phyloP scores from a whole-genome alignment of 2,797 vertebrate species.

The Babyrousa celebensis region DNA sequence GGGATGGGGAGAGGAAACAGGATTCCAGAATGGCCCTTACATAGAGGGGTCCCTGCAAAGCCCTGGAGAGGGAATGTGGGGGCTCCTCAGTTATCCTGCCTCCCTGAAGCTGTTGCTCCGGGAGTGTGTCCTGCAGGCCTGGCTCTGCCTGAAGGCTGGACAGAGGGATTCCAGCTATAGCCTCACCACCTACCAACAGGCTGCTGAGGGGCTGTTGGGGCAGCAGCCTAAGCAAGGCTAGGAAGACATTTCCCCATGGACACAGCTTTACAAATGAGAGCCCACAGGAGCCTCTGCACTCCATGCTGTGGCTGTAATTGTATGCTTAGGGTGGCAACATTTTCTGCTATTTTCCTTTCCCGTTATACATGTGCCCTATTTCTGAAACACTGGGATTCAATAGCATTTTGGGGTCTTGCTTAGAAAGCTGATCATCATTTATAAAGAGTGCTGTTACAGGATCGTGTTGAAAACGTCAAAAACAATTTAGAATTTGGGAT shows the following conservation, averaged over 20 bases:
- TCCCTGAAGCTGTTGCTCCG: not conserved
- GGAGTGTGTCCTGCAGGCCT: not conserved
- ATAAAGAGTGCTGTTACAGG: not conserved
- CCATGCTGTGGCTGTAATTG: not conserved
- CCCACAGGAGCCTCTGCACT: not conserved
- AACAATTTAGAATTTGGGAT: not conserved
- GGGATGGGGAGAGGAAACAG: not conserved
- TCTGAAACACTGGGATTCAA: constrained; percentile 8
- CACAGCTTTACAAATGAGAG: not conserved
- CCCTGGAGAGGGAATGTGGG: too few species aligned
- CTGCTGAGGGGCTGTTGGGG: not conserved
- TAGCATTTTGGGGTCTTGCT: not conserved
- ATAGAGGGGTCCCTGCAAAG: not conserved
- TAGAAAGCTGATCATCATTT: not conserved
- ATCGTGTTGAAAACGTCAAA: not conserved
- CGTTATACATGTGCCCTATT: not conserved
- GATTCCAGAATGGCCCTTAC: not conserved
- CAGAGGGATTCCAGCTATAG: not conserved
- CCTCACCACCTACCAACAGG: not conserved
- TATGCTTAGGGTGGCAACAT: too few species aligned
- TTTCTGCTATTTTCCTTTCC: not conserved
- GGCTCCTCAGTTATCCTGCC: not conserved
- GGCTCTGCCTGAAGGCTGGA: not conserved
- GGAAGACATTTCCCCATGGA: not conserved
- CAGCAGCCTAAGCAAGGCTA: not conserved